phyloP scores from a whole-genome alignment of 2,113 vertebrate species.

The Ariopsis seemanni region DNA sequence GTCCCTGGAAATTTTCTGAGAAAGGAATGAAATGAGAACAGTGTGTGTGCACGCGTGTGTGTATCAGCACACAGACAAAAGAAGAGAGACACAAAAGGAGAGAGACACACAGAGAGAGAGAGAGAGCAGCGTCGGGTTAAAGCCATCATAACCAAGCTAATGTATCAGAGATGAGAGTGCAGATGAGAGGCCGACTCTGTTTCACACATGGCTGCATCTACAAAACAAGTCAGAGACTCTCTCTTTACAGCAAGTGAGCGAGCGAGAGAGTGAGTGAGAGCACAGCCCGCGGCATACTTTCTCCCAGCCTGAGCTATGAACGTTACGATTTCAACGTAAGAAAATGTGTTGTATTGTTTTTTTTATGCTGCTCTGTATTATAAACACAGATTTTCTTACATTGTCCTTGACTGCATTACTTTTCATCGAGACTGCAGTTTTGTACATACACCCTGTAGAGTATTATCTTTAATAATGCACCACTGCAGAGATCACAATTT shows the following conservation, averaged over 20 bases:
- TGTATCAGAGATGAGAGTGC: slow-evolving; percentile 30
- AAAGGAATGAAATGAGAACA: background rate
- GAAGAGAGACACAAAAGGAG: background rate
- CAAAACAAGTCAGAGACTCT: slow-evolving; percentile 16
- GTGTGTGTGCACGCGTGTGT: background rate
- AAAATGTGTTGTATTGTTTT: background rate
- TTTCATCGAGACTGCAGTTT: background rate
- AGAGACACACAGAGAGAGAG: background rate
- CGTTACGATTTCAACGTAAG: no score
- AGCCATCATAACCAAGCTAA: slow-evolving; percentile 46
- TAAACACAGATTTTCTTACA: background rate
- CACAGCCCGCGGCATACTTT: background rate
- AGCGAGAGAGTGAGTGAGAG: background rate
- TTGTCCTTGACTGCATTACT: background rate
- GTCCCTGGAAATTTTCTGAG: background rate
- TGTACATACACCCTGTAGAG: background rate
- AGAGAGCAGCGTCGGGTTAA: slow-evolving; percentile 25
- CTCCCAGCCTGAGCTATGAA: slow-evolving; percentile 10
- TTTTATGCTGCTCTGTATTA: background rate
- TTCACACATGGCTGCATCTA: slow-evolving; percentile 42
- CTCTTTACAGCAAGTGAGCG: background rate
- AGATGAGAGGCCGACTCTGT: slow-evolving; percentile 33
- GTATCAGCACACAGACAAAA: background rate
- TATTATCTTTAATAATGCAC: background rate
- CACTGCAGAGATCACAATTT: background rate